phyloP scores from a whole-genome alignment of 2,797 vertebrate species.

The Oryzias sinensis region DNA sequence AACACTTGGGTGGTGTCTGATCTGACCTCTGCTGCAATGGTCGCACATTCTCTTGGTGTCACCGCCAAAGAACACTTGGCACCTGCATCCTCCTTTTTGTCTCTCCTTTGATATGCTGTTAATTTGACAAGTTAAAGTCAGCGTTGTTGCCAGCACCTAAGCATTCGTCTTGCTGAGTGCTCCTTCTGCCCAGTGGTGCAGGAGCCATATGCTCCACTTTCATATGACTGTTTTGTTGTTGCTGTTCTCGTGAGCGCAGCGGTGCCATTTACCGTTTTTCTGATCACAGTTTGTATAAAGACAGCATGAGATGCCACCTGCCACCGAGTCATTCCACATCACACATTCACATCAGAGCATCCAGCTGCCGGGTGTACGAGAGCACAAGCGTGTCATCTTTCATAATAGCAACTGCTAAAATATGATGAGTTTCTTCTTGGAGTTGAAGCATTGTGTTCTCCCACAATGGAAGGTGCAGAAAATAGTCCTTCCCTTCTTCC shows the following conservation, averaged over 20 bases:
- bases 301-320: slow-evolving; percentile 65
- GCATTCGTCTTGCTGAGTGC: slow-evolving; percentile 64
- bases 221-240: slow-evolving; percentile 60
- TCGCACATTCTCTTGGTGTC: slow-evolving; percentile 35
- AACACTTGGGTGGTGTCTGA: slow-evolving; percentile 29
- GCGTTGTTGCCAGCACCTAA: slow-evolving; percentile 70
- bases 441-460: slow-evolving; percentile 29
- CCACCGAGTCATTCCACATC: slow-evolving; percentile 51
- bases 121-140: slow-evolving; percentile 82
- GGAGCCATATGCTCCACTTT: slow-evolving; percentile 73
- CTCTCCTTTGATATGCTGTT: slow-evolving; percentile 61
- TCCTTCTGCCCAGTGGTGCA: slow-evolving; percentile 72
- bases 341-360: slow-evolving; percentile 48
- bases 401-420: slow-evolving; percentile 43
- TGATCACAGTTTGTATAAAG: slow-evolving; percentile 65
- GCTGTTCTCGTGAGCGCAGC: slow-evolving; percentile 46
- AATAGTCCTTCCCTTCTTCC: slow-evolving; percentile 40
- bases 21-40: slow-evolving; percentile 40
- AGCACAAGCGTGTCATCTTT: slow-evolving; percentile 57
- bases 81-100: slow-evolving; percentile 29
- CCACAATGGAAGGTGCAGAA: slow-evolving; percentile 42
- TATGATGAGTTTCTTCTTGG: slow-evolving; percentile 41
- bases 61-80: slow-evolving; percentile 62
- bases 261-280: slow-evolving; percentile 57
- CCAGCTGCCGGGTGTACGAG: slow-evolving; percentile 32